Evolutionary conservation across 1,140 invertebrate genomes (phyloP), one percentile per base, ranked within the genome.

Genomic region (Papilio helenus): DNA sequence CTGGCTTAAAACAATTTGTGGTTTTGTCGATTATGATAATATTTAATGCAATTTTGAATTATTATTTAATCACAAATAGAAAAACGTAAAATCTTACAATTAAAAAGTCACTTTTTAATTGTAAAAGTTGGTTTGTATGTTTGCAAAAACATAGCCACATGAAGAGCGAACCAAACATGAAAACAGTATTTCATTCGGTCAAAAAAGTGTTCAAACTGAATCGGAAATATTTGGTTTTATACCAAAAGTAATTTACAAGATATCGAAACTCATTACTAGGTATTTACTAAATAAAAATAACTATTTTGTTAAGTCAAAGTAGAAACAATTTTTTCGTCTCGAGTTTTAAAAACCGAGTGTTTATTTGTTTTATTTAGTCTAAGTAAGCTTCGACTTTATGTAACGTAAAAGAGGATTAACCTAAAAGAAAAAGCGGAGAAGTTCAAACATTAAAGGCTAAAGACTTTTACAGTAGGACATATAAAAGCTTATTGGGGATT

Each of bases 401-500:
- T 68, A 68, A 68, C 61, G 23, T 68, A 29, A 68, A 68, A 68
- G 61, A n/a, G 61, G 26, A 68, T 68, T 68, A 68, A 29, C 61
- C 61, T 68, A 34, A 68, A 68, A 29, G 61, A 68, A 68, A 68
- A 68, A 68, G 12, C 14, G 16, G 61, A 68, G 61, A 68, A 68
- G 61, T 68, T 68, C 61, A 29, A 68, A 68, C 61, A 68, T 68
- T 68, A 68, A 68, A 68, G 14, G 61, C 61, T 68, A 68, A 68
- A 68, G 26, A 68, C 26, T 68, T 58, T 29, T 68, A 7, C 26
- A 68, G 61, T 68, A 68, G 61, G 61, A 68, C 14, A 29, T 68
- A 68, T 29, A 68, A 68, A 68, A 68, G 61, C 61, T 16, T 29
- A 68, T 68, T 29, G 26, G 26, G 61, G 26, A 68, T 68, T 68